Conservation (phyloP, 1,140 invertebrate species). For the Drosophila rufa region DNA sequence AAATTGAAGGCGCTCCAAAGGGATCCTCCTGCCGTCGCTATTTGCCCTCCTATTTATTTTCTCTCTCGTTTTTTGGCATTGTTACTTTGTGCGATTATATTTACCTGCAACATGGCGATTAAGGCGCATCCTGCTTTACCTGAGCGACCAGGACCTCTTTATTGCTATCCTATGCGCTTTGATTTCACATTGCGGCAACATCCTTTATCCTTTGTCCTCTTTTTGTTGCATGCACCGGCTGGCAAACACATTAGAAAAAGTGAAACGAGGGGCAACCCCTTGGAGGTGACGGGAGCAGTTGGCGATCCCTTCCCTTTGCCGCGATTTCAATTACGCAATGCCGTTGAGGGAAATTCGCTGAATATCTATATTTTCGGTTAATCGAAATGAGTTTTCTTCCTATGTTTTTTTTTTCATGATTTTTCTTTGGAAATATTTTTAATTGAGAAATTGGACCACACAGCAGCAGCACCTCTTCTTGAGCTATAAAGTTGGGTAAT, state of each 20-base stretch:
- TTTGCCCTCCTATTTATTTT: background rate
- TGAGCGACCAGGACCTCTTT: conserved; percentile 24
- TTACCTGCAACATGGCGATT: conserved; percentile 70
- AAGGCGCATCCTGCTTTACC: conserved; percentile 57
- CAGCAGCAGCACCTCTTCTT: background rate
- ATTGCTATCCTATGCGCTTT: conserved; percentile 58
- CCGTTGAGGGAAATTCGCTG: conserved; percentile 27
- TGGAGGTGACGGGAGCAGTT: conserved; percentile 34
- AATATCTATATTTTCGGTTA: conserved; percentile 33
- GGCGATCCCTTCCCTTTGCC: conserved; percentile 32
- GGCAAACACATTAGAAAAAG: conserved; percentile 63
- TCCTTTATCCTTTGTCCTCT: conserved; percentile 63
- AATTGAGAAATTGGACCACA: conserved; percentile 47
- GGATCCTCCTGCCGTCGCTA: conserved; percentile 24
- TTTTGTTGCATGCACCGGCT: conserved; percentile 69
- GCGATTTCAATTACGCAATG: conserved; percentile 58
- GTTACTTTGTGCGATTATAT: conserved; percentile 68
- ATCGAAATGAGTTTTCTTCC: conserved; percentile 26
- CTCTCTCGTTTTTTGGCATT: conserved; percentile 40
- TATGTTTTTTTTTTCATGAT: conserved; percentile 34
- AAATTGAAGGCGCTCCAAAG: conserved; percentile 45
- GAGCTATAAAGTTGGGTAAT: conserved; percentile 4
- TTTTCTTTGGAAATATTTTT: conserved; percentile 55
- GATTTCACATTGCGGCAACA: conserved; percentile 59
- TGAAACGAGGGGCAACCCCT: conserved; percentile 42